Evolutionary conservation across 2,888 invertebrate genomes (phyloP), one percentile per base, ranked within the genome.

Genomic region (Bunonema sp.): DNA sequence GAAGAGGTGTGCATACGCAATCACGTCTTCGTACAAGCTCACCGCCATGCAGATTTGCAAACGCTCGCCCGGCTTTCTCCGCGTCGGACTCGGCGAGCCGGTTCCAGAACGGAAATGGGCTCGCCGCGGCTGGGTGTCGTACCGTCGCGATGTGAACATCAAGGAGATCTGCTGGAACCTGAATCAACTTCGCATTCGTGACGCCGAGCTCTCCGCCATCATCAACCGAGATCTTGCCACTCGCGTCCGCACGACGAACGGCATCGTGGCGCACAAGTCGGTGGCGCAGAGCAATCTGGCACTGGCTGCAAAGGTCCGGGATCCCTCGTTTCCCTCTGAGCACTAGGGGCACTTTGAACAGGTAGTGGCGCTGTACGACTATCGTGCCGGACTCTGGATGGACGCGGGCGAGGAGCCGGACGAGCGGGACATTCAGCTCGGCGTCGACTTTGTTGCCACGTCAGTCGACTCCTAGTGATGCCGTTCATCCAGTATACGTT

Each of bases 141-240:
- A 47, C 41, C 82, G 84, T 52, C 77, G 89, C 18, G 83, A 86
- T 65, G 89, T 93, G 34, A 91, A 93, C 72, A 93, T 97, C 54
- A 93, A 93, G 70, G 93, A 97, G 69, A 93, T 97, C 54, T 97
- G 93, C 72, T 97, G 91, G 91, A 87, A 85, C 69, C 77, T 99
- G 31, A 93, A 91, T 12, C 3, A 5, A 4, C 32, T 54, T 23
- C 47, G 84, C 84, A 74, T 82, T 49, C 79, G 81, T 49, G 88
- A 88, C 63, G 84, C 84, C 69, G 89, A 89, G 70, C 74, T 89
- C 54, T 86, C 86, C 16, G 86, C 88, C 5, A 87, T 93, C 53
- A 86, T 97, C 34, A 99, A 97, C 74, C 78, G 91, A 16, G 97
- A 99, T 74, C 74, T 97, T 49, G 86, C 85, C 61, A 80, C 91